Evolutionary conservation across 2,797 vertebrate species (phyloP).

Genomic region (Dipus sagitta): DNA sequence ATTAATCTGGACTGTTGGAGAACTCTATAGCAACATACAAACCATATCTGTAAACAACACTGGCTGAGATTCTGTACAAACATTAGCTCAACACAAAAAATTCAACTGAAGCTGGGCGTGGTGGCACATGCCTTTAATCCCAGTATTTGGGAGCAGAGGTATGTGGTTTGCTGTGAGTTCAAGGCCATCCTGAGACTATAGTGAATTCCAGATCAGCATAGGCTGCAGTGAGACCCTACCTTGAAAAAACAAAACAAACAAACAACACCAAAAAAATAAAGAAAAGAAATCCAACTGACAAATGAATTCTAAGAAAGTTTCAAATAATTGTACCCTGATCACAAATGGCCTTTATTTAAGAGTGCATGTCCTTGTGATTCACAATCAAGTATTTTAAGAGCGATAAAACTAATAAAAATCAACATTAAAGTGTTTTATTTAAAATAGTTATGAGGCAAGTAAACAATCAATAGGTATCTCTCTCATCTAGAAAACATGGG

Average conservation of each 20-base stretch:
- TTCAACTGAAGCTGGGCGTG: no score
- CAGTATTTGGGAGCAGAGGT: no score
- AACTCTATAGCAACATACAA: background rate
- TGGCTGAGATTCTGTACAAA: background rate
- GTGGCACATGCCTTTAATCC: no score
- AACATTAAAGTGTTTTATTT: constrained; percentile 51
- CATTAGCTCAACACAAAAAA: constrained; percentile 3
- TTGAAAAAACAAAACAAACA: background rate
- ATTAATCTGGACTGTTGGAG: background rate
- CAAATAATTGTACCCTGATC: constrained; percentile 29
- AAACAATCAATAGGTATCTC: constrained; percentile 29
- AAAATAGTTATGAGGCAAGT: constrained; percentile 58
- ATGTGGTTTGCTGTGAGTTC: no score
- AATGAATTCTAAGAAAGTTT: constrained; percentile 13
- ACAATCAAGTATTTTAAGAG: constrained; percentile 72
- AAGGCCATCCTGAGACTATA: no score
- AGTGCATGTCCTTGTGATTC: constrained; percentile 72
- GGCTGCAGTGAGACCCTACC: no score
- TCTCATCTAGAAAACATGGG: constrained; percentile 64
- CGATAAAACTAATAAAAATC: constrained; percentile 73
- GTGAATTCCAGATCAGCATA: no score
- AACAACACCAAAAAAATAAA: no score
- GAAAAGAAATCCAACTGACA: no score
- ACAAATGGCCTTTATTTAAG: constrained; percentile 69
- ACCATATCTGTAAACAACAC: background rate